Evolutionary conservation across 2,888 invertebrate genomes (phyloP).

Genomic region (Machimus atricapillus): DNA sequence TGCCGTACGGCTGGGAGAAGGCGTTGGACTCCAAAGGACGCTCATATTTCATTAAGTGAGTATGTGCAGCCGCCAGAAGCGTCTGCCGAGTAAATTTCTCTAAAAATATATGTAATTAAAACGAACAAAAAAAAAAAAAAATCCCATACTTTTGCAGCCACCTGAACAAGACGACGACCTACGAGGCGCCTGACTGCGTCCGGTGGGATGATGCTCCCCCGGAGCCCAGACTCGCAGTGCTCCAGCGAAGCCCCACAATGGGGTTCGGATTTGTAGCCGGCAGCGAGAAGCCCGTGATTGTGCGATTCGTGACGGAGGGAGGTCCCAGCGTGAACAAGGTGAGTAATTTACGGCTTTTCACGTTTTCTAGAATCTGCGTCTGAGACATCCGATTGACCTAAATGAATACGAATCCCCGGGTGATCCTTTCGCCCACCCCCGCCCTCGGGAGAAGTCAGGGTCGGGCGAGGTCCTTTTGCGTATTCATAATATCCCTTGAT

Average conservation of each 20-base stretch:
- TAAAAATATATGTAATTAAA: slow-evolving; percentile 32
- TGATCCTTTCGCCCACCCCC: not conserved
- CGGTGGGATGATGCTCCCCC: slow-evolving; percentile 76
- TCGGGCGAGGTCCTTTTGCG: not conserved
- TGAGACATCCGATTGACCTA: not conserved
- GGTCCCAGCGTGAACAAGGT: slow-evolving; percentile 90
- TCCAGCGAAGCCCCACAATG: slow-evolving; percentile 77
- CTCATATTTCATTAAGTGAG: slow-evolving; percentile 82
- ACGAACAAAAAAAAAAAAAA: not conserved
- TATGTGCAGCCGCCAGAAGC: not conserved
- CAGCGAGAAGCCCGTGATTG: slow-evolving; percentile 90
- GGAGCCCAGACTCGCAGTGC: slow-evolving; percentile 77
- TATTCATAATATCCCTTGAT: not conserved
- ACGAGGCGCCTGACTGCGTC: slow-evolving; percentile 78
- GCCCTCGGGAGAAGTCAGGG: not conserved
- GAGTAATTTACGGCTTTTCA: slow-evolving; percentile 46
- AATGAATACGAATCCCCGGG: not conserved
- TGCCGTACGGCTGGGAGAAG: slow-evolving; percentile 92
- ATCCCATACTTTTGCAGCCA: slow-evolving; percentile 65
- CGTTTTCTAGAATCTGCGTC: not conserved
- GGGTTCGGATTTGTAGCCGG: slow-evolving; percentile 97
- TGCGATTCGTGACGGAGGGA: slow-evolving; percentile 86
- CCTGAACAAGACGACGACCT: slow-evolving; percentile 88
- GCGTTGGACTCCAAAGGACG: slow-evolving; percentile 82
- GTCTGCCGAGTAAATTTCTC: not conserved